These are phyloP conservation scores for Mactromeris polynyma DNA, from an alignment of 2,888 invertebrate genomes.

Conservation along the genomic window DNA sequence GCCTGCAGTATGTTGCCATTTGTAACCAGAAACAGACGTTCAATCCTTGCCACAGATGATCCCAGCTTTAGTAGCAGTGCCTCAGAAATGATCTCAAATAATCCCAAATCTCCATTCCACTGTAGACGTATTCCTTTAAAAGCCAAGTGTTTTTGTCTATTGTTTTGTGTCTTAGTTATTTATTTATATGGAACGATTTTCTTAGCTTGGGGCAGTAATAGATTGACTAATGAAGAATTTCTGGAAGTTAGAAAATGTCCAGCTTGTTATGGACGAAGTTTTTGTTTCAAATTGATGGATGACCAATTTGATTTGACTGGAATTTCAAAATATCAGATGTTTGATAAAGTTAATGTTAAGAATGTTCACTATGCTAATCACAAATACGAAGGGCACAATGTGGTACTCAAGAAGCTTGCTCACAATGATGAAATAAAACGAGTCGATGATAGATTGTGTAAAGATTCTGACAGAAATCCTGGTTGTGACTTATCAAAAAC, in stretches of 20 bases:
- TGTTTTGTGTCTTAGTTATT: conserved; percentile 58
- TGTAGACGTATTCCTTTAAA: conserved; percentile 44
- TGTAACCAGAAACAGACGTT: conserved; percentile 55
- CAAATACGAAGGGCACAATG: conserved; percentile 87
- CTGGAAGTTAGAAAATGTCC: conserved; percentile 89
- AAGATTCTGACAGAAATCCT: conserved; percentile 74
- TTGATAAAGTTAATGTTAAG: conserved; percentile 90
- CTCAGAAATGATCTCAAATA: conserved; percentile 51
- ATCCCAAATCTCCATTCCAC: conserved; percentile 49
- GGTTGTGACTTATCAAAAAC: conserved; percentile 88
- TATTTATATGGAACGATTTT: conserved; percentile 70
- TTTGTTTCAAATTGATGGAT: conserved; percentile 90
- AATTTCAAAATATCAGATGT: conserved; percentile 83
- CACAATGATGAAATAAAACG: conserved; percentile 90
- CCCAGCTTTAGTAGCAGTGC: neutral
- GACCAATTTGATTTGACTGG: conserved; percentile 88
- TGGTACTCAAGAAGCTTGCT: conserved; percentile 92
- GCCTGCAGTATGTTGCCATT: conserved; percentile 58
- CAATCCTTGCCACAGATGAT: neutral
- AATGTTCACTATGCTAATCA: conserved; percentile 91
- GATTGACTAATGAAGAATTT: conserved; percentile 79
- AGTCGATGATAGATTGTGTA: conserved; percentile 89
- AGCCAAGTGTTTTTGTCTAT: conserved; percentile 63
- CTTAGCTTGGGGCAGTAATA: conserved; percentile 68
- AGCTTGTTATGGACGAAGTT: conserved; percentile 91